Conservation (phyloP, 2,113 vertebrate genomes). For the Psilopogon haemacephalus region DNA sequence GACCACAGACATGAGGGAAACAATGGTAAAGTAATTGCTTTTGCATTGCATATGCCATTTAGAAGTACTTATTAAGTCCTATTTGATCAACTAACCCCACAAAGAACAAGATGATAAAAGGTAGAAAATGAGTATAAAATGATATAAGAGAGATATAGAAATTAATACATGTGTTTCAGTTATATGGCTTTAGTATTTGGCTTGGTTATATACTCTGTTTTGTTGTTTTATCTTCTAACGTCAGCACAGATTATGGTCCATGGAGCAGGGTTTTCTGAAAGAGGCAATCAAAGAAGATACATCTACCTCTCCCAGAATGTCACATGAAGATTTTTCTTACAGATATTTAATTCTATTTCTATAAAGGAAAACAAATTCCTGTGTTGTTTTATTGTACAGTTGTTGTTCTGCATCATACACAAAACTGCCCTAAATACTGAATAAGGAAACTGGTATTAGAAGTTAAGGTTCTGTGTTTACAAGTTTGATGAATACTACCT, state of each 20-base stretch:
- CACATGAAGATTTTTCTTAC: neutral
- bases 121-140: neutral
- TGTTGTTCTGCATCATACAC: neutral
- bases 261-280: neutral
- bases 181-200: neutral
- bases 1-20: neutral
- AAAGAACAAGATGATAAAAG: neutral
- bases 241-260: neutral
- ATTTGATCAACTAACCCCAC: neutral
- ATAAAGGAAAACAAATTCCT: neutral
- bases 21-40: neutral
- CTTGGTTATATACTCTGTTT: neutral
- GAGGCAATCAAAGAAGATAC: neutral
- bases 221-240: neutral
- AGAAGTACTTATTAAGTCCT: neutral
- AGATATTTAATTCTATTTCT: neutral
- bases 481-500: neutral
- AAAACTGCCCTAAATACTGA: neutral
- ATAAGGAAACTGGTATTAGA: neutral
- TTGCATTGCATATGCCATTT: neutral
- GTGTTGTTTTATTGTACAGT: accelerated
- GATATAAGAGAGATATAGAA: neutral
- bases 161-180: neutral
- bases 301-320: neutral
- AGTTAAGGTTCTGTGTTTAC: neutral